Conservation (phyloP, 1,140 invertebrate genomes). For the Achatina immaculata region DNA sequence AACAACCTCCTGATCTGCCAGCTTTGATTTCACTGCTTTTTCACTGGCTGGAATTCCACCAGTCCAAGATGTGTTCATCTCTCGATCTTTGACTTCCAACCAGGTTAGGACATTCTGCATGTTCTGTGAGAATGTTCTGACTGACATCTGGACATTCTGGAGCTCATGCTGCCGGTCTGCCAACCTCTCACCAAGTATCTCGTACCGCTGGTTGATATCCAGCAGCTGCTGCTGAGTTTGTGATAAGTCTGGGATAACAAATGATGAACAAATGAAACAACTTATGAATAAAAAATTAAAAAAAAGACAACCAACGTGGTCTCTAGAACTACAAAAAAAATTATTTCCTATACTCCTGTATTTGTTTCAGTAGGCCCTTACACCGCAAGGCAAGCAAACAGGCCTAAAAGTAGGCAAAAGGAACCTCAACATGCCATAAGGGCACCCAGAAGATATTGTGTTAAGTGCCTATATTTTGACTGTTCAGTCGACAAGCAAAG, state of each 20-base stretch:
- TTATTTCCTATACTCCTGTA: too few relatives aligned
- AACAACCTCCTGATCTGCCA: slow-evolving; percentile 84
- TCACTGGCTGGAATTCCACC: slow-evolving; percentile 82
- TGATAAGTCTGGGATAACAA: slow-evolving; percentile 78
- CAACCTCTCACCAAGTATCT: slow-evolving; percentile 87
- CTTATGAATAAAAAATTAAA: too few relatives aligned
- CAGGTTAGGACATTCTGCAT: slow-evolving; percentile 82
- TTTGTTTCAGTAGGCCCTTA: too few relatives aligned
- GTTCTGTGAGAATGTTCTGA: slow-evolving; percentile 87
- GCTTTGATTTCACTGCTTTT: slow-evolving; percentile 91
- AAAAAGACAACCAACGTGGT: too few relatives aligned
- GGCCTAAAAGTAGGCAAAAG: too few relatives aligned
- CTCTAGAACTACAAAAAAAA: too few relatives aligned
- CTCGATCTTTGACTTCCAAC: slow-evolving; percentile 79
- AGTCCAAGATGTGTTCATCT: slow-evolving; percentile 80
- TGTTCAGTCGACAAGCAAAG: too few relatives aligned
- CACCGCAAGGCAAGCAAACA: too few relatives aligned
- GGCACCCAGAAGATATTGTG: too few relatives aligned
- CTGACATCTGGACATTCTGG: slow-evolving; percentile 82
- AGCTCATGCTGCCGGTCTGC: slow-evolving; percentile 89
- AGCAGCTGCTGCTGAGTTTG: slow-evolving; percentile 92
- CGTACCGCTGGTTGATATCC: slow-evolving; percentile 94
- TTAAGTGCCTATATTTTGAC: too few relatives aligned
- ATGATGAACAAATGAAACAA: too few relatives aligned
- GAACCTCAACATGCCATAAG: too few relatives aligned